Evolutionary conservation across 2,113 vertebrate species (phyloP), one percentile per base, ranked within the genome.

Genomic region (Sardina pilchardus): DNA sequence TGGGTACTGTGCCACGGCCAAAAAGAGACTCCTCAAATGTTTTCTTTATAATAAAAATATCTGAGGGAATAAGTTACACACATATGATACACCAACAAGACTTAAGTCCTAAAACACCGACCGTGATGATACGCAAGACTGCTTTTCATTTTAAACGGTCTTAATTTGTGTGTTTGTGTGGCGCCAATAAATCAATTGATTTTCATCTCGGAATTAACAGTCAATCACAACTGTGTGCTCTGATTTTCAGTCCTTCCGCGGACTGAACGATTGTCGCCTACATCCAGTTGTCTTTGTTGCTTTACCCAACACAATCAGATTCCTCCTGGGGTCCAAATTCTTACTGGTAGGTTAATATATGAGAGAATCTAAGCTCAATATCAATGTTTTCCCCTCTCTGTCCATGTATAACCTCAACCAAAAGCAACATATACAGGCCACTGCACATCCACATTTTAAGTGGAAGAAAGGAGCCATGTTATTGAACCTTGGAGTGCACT

Each of bases 401-500:
- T n/a, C 53, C 50, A 53, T 47, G 45, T 34, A 50, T 34, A 50
- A 30, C 17, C 34, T 39, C 71, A 78, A 78, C 39, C 71, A 78
- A 34, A 78, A 12, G 3, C 26, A 36, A 78, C 14, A 34, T 78
- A 39, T 78, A 81, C 39, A 26, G 81, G 26, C 6, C 8, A 8
- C 44, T 39, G 16, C 39, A 6, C 47, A 83, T 6, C 21, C 39
- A 19, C 43, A 43, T 12, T 6, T n/a, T 47, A 14, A 44, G 21
- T 45, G 24, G n/a, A 17, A 84, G 45, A 71, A 83, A 75, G 56
- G 90, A 84, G 88, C 87, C 88, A 90, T 87, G 87, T 88, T 84
- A 90, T 84, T 88, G 87, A 90, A 89, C 34, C 30, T 16, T 82
- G 89, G 90, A 89, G 91, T 91, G 89, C 85, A 90, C 89, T 91